Percentiles rank a stretch among this genome's conserved stretches.
Conservation (phyloP, 2,113 vertebrate genomes). For the Ranitomeya imitator region DNA sequence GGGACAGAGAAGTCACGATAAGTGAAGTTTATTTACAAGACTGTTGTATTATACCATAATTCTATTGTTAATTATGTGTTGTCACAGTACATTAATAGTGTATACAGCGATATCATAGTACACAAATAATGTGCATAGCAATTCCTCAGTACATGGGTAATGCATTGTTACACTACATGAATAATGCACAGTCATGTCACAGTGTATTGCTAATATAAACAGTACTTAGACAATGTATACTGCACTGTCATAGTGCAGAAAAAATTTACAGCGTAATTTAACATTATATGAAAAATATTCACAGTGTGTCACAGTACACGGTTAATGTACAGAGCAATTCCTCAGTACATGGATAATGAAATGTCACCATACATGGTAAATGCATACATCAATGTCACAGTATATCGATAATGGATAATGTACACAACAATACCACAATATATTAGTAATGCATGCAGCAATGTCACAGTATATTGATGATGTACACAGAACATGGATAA, state of each 20-base stretch:
- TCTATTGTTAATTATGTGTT: background rate
- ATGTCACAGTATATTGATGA: background rate
- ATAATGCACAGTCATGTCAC: background rate
- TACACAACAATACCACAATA: no score
- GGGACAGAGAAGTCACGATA: no score
- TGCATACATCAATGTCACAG: background rate
- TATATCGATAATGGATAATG: background rate
- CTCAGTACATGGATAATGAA: no score
- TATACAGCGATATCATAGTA: background rate
- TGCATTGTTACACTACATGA: background rate
- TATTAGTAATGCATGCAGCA: background rate
- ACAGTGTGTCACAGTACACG: no score
- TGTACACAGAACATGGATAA: background rate
- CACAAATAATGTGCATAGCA: background rate
- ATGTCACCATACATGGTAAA: no score
- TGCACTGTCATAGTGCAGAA: no score
- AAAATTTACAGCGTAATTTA: no score
- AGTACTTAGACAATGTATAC: background rate
- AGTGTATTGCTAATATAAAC: background rate
- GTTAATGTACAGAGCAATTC: no score
- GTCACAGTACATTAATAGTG: background rate
- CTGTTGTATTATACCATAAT: no score
- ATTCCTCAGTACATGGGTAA: background rate
- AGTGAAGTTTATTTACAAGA: no score
- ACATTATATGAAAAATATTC: no score